Evolutionary conservation across 2,797 vertebrate genomes (phyloP).

Genomic region (Ciconia nigra): DNA sequence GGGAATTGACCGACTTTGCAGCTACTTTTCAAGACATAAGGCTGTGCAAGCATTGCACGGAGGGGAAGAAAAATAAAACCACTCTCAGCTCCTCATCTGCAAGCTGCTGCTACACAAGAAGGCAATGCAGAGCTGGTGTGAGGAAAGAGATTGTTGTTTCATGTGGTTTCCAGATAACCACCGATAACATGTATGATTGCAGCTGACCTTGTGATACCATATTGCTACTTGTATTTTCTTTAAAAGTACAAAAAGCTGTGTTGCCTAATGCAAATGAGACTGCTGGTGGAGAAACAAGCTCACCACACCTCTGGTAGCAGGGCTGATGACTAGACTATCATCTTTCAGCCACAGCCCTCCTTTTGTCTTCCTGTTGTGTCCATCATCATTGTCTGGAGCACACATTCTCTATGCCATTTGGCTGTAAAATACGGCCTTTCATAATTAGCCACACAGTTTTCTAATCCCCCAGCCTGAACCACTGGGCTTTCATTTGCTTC

Average conservation of each 20-base stretch:
- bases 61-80: not conserved
- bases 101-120: not conserved
- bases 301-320: not conserved
- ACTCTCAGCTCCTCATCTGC: not conserved
- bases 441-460: not conserved
- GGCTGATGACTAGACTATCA: not conserved
- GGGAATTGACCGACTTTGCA: not conserved
- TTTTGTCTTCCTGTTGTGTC: not conserved
- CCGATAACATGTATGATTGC: not conserved
- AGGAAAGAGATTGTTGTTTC: not conserved
- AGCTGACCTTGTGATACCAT: not conserved
- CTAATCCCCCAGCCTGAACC: not conserved
- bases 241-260: not conserved
- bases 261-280: not conserved
- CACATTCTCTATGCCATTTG: not conserved
- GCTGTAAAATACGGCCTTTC: not conserved
- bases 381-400: not conserved
- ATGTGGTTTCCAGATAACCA: slow-evolving; percentile 31
- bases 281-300: not conserved
- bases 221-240: not conserved
- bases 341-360: not conserved
- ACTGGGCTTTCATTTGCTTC: not conserved
- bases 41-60: not conserved
- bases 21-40: not conserved
- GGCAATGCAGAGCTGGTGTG: not conserved